A percentile compares a stretch with the other conserved stretches of the same genome.
These are phyloP conservation scores for Dendrolimus kikuchii DNA, from an alignment of 1,140 invertebrate species.

Conservation along the genomic window DNA sequence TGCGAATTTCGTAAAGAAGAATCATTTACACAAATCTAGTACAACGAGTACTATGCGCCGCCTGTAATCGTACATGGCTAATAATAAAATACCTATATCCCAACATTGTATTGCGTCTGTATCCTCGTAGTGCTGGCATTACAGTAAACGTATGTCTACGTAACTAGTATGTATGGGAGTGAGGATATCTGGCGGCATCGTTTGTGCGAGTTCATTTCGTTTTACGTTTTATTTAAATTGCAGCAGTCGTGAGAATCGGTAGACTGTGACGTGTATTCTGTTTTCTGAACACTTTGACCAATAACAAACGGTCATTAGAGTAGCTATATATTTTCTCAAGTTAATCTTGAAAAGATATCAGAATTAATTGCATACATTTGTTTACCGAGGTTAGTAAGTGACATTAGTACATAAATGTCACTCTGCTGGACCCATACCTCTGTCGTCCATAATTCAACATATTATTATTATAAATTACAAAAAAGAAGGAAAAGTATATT, in stretches of 20 bases:
- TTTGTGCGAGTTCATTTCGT: slow-evolving; percentile 29
- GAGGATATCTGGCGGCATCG: slow-evolving; percentile 12
- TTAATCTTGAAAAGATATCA: too few relatives aligned
- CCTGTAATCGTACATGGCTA: slow-evolving; percentile 5
- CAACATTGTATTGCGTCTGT: slow-evolving; percentile 15
- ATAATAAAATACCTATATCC: slow-evolving; percentile 11
- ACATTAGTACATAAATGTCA: too few relatives aligned
- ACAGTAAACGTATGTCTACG: slow-evolving; percentile 8
- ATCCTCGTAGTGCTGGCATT: slow-evolving; percentile 13
- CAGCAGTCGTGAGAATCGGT: slow-evolving; percentile 10
- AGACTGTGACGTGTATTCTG: slow-evolving; percentile 22
- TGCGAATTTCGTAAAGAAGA: too few relatives aligned
- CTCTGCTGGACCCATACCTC: too few relatives aligned
- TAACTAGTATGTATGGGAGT: slow-evolving; percentile 12
- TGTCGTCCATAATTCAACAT: too few relatives aligned
- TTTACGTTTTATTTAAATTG: slow-evolving; percentile 37
- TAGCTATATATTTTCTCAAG: too few relatives aligned
- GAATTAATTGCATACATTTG: too few relatives aligned
- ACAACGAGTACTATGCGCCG: background rate
- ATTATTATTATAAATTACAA: too few relatives aligned
- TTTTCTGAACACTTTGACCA: slow-evolving; percentile 4
- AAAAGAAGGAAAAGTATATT: too few relatives aligned
- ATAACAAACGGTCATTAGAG: background rate
- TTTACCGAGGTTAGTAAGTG: too few relatives aligned
- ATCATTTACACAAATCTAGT: background rate